Evolutionary conservation across 2,888 invertebrate species (phyloP), one percentile per base, ranked within the genome.

Genomic region (Chelonus formosanus): DNA sequence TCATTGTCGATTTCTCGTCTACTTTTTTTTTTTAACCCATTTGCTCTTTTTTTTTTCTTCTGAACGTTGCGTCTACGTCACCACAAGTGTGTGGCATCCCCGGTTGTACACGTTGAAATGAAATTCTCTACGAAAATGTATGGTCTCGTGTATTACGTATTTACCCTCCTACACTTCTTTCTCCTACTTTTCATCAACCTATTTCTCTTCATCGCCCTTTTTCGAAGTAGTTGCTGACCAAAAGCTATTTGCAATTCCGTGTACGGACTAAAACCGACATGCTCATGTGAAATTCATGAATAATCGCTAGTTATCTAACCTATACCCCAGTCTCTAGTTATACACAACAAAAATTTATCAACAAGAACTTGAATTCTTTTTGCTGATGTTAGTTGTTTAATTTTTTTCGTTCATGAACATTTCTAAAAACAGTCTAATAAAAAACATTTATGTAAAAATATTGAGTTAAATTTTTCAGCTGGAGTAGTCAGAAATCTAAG

Each of bases 51-150:
- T 45, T 44, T 45, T 10, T 8, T 45, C 7, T 31, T 32, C 5
- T 31, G 32, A 32, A 52, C 8, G 40, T 20, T 20, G 40, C 48
- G 44, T 8, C 20, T 31, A 52, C 50, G 52, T 52, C 31, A 45
- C 53, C 54, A 40, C 54, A 53, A 53, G 35, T 54, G 62, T 48
- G 57, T 56, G 56, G 56, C 20, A 48, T 31, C 52, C 31, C 34
- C 32, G 48, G 52, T 32, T 52, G 52, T 3, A 40, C 35, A 60
- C 48, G 45, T 63, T n/a, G 4, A 47, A 59, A 59, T 59, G 59
- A 59, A 59, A 59, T 56, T 63, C 63, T 48, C 45, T 31, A 56
- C 32, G 54, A 63, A 48, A 56, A 56, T 56, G 8, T 63, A 63
- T 50, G 5, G 47, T 10, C n/a, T 35, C 6, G 43, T 43, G 7